Conservation (phyloP, 1,140 invertebrate genomes). For the Drosophila santomea region DNA sequence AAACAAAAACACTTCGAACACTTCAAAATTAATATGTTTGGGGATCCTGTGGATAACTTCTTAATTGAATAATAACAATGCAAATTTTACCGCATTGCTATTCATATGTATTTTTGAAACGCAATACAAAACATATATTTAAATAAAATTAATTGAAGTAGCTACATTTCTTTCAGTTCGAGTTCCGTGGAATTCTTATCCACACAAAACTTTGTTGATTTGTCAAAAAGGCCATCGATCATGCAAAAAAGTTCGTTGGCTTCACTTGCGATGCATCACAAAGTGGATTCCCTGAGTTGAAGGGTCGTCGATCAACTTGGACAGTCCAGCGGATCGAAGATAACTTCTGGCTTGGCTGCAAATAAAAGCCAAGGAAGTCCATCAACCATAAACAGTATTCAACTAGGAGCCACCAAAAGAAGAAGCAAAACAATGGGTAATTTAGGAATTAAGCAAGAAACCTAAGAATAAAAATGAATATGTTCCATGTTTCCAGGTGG, state of each 20-base stretch:
- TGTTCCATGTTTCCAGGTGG: slow-evolving; percentile 5
- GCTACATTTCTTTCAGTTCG: neutral
- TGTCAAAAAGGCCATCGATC: slow-evolving; percentile 26
- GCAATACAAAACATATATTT: neutral
- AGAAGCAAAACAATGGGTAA: slow-evolving; percentile 27
- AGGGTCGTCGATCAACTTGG: slow-evolving; percentile 39
- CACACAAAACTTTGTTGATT: slow-evolving; percentile 11
- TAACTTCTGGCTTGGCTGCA: slow-evolving; percentile 10
- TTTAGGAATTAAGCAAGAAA: neutral
- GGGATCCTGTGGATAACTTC: neutral
- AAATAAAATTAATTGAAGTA: neutral
- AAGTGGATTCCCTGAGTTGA: slow-evolving; percentile 10
- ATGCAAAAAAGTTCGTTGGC: slow-evolving; percentile 28
- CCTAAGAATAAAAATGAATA: too few relatives aligned
- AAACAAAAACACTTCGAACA: neutral
- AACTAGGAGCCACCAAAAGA: slow-evolving; percentile 18
- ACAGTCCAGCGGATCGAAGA: slow-evolving; percentile 8
- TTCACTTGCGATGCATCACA: slow-evolving; percentile 35
- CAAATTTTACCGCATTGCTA: neutral
- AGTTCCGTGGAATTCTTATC: neutral
- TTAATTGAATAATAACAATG: neutral
- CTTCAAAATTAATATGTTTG: neutral
- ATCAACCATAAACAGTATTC: slow-evolving; percentile 27
- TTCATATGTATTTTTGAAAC: too few relatives aligned
- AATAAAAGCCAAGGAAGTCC: slow-evolving; percentile 29